phyloP scores from a whole-genome alignment of 1,140 invertebrate species.

The Lutraria rhynchaena region DNA sequence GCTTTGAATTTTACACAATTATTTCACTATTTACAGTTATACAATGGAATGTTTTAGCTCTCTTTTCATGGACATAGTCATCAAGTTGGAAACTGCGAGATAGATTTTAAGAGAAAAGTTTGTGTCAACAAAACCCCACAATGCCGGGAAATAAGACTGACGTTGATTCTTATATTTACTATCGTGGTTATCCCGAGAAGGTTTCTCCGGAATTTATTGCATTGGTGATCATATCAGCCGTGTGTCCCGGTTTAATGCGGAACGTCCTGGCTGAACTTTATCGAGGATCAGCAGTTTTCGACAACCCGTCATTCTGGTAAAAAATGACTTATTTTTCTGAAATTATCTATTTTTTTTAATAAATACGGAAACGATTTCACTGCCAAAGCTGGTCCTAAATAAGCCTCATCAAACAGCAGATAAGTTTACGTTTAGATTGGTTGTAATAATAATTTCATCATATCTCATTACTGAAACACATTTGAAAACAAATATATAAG shows the following conservation, averaged over 20 bases:
- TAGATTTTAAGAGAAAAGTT: no score
- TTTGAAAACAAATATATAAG: no score
- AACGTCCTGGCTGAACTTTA: slow-evolving; percentile 9
- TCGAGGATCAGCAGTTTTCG: slow-evolving; percentile 1
- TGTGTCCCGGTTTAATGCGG: slow-evolving; percentile 3
- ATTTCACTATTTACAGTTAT: no score
- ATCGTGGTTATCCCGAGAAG: no score
- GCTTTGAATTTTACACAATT: no score
- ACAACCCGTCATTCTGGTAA: slow-evolving; percentile 35
- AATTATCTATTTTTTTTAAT: slow-evolving; percentile 1
- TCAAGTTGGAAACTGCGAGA: no score
- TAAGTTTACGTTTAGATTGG: background rate
- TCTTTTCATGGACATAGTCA: no score
- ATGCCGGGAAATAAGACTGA: no score
- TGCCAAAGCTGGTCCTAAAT: background rate
- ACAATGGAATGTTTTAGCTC: no score
- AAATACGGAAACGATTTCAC: background rate
- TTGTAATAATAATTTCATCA: background rate
- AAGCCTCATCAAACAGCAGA: background rate
- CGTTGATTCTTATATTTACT: no score
- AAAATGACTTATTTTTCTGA: background rate
- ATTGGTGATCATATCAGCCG: slow-evolving; percentile 30
- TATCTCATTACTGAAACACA: no score
- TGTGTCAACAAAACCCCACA: no score
- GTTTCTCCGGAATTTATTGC: slow-evolving; percentile 28